A percentile compares a stretch with the other conserved stretches of the same genome.
These are phyloP conservation scores for Bryconaethiops microstoma DNA, from an alignment of 2,797 vertebrate species.

Conservation along the genomic window DNA sequence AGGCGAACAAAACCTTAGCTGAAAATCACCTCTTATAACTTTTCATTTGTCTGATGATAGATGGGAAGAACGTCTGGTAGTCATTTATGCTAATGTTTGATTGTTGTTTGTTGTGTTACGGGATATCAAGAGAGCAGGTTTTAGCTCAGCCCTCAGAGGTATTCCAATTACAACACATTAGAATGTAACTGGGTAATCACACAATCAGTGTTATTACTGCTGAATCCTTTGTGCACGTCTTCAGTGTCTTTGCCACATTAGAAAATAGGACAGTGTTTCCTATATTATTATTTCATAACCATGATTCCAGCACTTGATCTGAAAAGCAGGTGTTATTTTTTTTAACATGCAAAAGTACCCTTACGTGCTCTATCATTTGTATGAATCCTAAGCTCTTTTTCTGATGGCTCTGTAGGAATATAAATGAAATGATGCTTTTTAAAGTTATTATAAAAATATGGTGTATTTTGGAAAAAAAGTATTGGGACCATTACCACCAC, in stretches of 20 bases:
- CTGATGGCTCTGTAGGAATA: too few relatives aligned
- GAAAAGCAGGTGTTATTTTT: background rate
- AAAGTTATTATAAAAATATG: too few relatives aligned
- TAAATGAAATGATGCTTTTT: too few relatives aligned
- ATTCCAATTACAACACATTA: conserved; percentile 24
- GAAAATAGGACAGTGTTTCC: background rate
- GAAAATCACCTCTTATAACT: conserved; percentile 22
- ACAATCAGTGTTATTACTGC: background rate
- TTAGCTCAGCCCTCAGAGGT: conserved; percentile 3
- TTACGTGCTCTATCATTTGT: too few relatives aligned
- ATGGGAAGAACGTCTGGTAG: conserved; percentile 39
- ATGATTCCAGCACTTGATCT: background rate
- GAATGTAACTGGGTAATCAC: background rate
- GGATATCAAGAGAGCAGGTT: background rate
- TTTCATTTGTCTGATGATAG: conserved; percentile 40
- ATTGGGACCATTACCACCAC: too few relatives aligned
- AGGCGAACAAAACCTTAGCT: conserved; percentile 14
- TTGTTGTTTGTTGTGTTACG: conserved; percentile 25
- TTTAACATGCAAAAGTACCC: background rate
- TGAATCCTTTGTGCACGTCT: background rate
- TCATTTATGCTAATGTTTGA: conserved; percentile 37
- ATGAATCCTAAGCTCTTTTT: too few relatives aligned
- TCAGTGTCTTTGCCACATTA: background rate
- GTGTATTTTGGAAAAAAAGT: too few relatives aligned
- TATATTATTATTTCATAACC: conserved; percentile 4